phyloP scores from a whole-genome alignment of 2,113 vertebrate species.

The Ailuropoda melanoleuca region DNA sequence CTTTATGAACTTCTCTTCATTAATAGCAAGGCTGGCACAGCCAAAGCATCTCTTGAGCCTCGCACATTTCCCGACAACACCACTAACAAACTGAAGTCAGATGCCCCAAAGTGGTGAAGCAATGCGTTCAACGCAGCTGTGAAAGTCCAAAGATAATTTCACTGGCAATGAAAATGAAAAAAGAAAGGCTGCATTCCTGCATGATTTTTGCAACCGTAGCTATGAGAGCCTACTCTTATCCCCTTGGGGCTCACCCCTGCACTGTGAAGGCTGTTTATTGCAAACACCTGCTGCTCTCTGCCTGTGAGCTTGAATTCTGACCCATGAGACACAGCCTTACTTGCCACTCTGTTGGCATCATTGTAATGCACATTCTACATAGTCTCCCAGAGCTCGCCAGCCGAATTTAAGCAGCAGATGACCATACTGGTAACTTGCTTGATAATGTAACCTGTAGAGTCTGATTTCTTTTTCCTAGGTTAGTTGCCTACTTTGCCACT shows the following conservation, averaged over 20 bases:
- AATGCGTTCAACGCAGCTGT: slow-evolving; percentile 58
- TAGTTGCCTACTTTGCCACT: not conserved
- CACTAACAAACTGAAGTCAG: slow-evolving; percentile 54
- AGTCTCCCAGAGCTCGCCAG: not conserved
- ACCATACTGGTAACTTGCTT: not conserved
- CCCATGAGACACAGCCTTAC: not conserved
- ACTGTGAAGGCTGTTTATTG: not conserved
- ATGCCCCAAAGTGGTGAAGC: slow-evolving; percentile 44
- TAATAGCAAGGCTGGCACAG: slow-evolving; percentile 24
- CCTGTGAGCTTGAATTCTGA: slow-evolving; percentile 27
- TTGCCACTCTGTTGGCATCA: not conserved
- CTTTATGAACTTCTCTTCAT: slow-evolving; percentile 3
- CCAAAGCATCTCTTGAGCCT: slow-evolving; percentile 40
- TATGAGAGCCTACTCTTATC: not conserved
- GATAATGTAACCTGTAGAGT: not conserved
- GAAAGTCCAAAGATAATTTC: slow-evolving; percentile 42
- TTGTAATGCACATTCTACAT: not conserved
- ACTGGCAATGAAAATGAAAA: slow-evolving; percentile 22
- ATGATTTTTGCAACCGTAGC: not conserved
- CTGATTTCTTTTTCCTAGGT: not conserved
- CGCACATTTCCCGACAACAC: slow-evolving; percentile 7
- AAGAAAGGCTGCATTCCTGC: not conserved
- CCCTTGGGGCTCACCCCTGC: not conserved
- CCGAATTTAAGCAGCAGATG: not conserved
- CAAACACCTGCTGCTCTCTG: slow-evolving; percentile 41